Percentiles rank a stretch among this genome's conserved stretches.
Conservation (phyloP, 2,113 vertebrate species). For the Hystrix cristata region DNA sequence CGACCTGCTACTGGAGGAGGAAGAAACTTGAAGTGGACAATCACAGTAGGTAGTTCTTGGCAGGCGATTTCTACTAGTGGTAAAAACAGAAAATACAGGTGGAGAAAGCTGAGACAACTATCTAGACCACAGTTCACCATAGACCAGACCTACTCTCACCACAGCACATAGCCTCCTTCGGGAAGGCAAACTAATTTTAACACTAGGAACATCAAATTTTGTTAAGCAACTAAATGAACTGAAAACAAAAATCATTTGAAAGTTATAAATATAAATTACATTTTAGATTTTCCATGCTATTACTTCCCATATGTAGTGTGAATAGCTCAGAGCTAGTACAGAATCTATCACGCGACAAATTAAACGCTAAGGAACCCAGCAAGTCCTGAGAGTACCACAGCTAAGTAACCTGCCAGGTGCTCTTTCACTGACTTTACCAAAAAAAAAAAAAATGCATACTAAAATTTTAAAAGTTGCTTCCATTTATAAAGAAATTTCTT, state of each 20-base stretch:
- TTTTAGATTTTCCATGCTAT: constrained; percentile 32
- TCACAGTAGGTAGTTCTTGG: not conserved
- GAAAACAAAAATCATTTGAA: constrained; percentile 61
- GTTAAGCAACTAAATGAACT: constrained; percentile 47
- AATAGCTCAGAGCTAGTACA: constrained; percentile 46
- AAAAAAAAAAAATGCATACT: not conserved
- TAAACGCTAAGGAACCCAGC: not conserved
- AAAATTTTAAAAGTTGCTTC: not conserved
- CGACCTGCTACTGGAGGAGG: not conserved
- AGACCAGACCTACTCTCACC: not conserved
- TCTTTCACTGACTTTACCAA: not conserved
- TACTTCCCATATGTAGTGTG: not conserved
- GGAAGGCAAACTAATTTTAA: constrained; percentile 56
- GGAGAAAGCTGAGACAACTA: not conserved
- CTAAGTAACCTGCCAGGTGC: not conserved
- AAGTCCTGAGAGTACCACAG: constrained; percentile 17
- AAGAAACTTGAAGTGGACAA: not conserved
- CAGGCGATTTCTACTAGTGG: not conserved
- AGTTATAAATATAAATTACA: constrained; percentile 60
- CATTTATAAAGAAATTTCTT: constrained; percentile 21
- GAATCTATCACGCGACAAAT: not conserved
- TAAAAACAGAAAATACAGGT: not conserved
- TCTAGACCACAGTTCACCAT: not conserved
- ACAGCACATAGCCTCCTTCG: not conserved
- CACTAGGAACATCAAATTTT: constrained; percentile 34